These are phyloP conservation scores for Epicauta chinensis DNA, from an alignment of 1,140 invertebrate species.

Conservation along the genomic window DNA sequence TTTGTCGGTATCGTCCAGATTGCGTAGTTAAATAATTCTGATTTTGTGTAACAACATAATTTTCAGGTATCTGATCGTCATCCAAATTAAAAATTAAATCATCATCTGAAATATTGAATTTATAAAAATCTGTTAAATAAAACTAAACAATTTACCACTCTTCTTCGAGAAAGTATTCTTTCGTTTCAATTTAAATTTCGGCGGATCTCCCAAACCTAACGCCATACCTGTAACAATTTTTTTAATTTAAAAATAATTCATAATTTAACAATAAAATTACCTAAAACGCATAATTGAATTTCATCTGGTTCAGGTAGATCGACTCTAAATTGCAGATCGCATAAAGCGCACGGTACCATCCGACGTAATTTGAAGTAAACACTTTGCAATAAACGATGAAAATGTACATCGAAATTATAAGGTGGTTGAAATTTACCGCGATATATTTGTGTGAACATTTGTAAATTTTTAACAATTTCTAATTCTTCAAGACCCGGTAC, in stretches of 20 bases:
- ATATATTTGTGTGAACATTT: constrained; percentile 86
- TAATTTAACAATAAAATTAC: constrained; percentile 39
- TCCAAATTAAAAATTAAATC: constrained; percentile 69
- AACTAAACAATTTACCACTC: constrained; percentile 6
- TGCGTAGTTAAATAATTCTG: constrained; percentile 22
- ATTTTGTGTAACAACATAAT: constrained; percentile 18
- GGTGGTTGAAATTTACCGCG: constrained; percentile 60
- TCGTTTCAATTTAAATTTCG: constrained; percentile 32
- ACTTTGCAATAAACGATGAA: constrained; percentile 54
- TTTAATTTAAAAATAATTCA: constrained; percentile 5
- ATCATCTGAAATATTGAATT: constrained; percentile 36
- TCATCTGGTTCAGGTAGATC: constrained; percentile 84
- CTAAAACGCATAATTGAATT: constrained; percentile 73
- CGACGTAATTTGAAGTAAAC: constrained; percentile 80
- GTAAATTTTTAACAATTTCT: constrained; percentile 66
- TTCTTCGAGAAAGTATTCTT: constrained; percentile 9
- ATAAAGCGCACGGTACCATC: constrained; percentile 76
- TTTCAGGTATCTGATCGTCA: constrained; percentile 51
- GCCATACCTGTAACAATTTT: constrained; percentile 56
- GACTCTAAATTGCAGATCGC: constrained; percentile 70
- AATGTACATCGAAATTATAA: constrained; percentile 57
- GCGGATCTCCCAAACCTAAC: constrained; percentile 58
- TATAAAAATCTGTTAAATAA: constrained; percentile 4
- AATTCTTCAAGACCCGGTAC: constrained; percentile 67
- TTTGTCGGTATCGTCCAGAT: constrained; percentile 25